Percentiles rank a stretch among this genome's conserved stretches.
Conservation (phyloP, 2,888 invertebrate genomes). For the Formica aserva region DNA sequence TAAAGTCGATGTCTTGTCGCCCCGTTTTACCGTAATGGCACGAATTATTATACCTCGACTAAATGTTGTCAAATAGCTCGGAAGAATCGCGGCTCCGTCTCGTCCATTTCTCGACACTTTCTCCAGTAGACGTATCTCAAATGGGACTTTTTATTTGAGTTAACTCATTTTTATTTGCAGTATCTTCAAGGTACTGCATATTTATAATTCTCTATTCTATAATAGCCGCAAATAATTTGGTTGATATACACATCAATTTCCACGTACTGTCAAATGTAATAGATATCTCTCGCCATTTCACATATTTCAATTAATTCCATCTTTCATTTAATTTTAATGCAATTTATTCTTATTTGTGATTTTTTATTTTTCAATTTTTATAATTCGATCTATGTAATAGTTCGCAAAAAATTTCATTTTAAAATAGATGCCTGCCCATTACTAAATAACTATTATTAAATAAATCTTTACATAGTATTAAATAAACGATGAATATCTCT, state of each 20-base stretch:
- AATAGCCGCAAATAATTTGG: not conserved
- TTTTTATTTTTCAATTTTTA: not conserved
- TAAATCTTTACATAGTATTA: not conserved
- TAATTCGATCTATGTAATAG: not conserved
- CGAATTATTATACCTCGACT: constrained; percentile 42
- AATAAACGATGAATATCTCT: not conserved
- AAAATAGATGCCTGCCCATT: not conserved
- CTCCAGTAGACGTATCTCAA: not conserved
- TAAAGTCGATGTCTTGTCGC: constrained; percentile 42
- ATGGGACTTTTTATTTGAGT: not conserved
- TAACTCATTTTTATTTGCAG: constrained; percentile 15
- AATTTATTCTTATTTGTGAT: not conserved
- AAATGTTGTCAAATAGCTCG: constrained; percentile 42
- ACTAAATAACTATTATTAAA: not conserved
- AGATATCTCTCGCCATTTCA: not conserved
- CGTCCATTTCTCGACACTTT: constrained; percentile 61
- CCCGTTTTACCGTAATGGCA: constrained; percentile 34
- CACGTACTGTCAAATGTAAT: not conserved
- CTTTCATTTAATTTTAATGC: constrained; percentile 2
- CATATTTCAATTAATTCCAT: not conserved
- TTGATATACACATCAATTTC: not conserved
- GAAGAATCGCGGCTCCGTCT: constrained; percentile 53
- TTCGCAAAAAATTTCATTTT: not conserved
- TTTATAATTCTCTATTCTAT: not conserved
- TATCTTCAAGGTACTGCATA: not conserved